These are phyloP conservation scores for Agrilus biguttatus DNA, from an alignment of 2,888 invertebrate genomes.

Conservation along the genomic window DNA sequence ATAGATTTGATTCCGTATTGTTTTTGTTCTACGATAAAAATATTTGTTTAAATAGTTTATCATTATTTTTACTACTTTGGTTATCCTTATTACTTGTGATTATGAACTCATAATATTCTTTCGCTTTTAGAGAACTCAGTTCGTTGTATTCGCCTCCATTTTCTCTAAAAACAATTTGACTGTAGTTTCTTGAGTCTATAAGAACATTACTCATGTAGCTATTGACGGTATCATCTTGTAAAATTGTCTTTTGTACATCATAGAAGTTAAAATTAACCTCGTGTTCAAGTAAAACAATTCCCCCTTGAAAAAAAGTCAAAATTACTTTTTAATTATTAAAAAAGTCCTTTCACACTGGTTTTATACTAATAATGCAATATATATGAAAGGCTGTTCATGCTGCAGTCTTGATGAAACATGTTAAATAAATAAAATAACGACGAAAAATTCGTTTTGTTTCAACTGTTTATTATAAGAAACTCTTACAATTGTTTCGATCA, in stretches of 20 bases:
- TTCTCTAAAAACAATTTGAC: slow-evolving; percentile 20
- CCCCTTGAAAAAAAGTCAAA: slow-evolving; percentile 12
- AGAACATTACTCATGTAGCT: slow-evolving; percentile 16
- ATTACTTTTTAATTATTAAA: too few species aligned
- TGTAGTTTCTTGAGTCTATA: slow-evolving; percentile 5
- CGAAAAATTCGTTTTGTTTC: too few species aligned
- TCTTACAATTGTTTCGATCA: too few species aligned
- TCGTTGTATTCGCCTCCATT: slow-evolving; percentile 15
- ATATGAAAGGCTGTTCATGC: too few species aligned
- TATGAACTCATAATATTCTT: slow-evolving; percentile 5
- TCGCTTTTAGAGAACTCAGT: slow-evolving; percentile 11
- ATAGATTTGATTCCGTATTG: slow-evolving; percentile 1
- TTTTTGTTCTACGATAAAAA: slow-evolving; percentile 3
- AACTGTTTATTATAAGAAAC: too few species aligned
- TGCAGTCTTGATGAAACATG: too few species aligned
- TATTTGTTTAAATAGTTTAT: background rate
- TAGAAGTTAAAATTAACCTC: slow-evolving; percentile 10
- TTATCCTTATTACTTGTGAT: slow-evolving; percentile 2
- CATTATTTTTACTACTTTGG: too few species aligned
- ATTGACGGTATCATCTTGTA: slow-evolving; percentile 10
- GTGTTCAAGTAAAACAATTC: slow-evolving; percentile 11
- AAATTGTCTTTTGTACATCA: slow-evolving; percentile 9
- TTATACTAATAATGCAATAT: too few species aligned
- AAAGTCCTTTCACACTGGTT: too few species aligned
- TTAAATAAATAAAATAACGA: too few species aligned